These are phyloP conservation scores for Lophotriccus pileatus DNA, from an alignment of 2,797 vertebrate genomes.

Conservation along the genomic window DNA sequence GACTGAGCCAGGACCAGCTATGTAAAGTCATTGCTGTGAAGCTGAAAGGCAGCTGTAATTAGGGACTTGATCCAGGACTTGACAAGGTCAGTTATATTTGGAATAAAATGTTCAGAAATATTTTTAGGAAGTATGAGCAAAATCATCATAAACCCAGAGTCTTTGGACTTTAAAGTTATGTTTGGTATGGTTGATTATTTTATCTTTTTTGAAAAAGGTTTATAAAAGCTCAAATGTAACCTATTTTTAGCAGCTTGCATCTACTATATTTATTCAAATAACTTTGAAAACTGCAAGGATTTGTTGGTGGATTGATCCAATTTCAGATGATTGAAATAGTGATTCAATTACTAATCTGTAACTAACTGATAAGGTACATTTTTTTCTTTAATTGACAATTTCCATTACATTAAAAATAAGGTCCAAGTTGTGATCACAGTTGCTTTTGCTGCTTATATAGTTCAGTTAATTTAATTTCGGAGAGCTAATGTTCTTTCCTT, in stretches of 20 bases:
- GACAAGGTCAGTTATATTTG: slow-evolving; percentile 36
- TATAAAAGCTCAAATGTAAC: neutral
- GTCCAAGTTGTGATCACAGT: neutral
- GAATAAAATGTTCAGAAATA: neutral
- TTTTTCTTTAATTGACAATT: neutral
- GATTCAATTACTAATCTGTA: neutral
- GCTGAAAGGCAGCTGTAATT: slow-evolving; percentile 39
- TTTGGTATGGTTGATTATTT: neutral
- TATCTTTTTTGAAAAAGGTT: neutral
- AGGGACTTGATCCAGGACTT: neutral
- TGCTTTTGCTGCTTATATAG: neutral
- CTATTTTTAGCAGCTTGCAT: neutral
- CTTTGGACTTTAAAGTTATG: neutral
- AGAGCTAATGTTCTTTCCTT: neutral
- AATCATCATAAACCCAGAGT: neutral
- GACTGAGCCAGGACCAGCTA: neutral
- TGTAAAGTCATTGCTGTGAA: slow-evolving; percentile 1
- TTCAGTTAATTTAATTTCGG: neutral
- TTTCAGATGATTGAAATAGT: neutral
- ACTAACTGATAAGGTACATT: neutral
- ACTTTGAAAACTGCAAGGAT: neutral
- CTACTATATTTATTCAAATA: neutral
- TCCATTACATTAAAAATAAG: neutral
- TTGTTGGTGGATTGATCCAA: neutral
- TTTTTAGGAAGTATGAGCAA: slow-evolving; percentile 1